These are phyloP conservation scores for Pseudomyrmex concolor DNA, from an alignment of 1,140 invertebrate genomes.

Conservation along the genomic window DNA sequence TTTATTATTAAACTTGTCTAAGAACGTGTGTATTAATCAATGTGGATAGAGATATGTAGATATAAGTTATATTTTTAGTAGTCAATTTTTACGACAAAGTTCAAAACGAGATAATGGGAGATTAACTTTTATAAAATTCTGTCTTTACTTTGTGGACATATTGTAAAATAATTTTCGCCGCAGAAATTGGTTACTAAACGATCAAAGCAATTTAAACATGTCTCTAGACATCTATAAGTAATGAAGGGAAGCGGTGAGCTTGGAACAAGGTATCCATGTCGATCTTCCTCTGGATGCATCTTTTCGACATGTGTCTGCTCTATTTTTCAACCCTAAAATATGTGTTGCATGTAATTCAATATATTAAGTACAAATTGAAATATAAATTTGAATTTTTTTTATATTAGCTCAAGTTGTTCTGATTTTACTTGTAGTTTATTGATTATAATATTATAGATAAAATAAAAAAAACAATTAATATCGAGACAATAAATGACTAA, in stretches of 20 bases:
- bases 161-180: neutral
- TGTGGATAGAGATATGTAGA: neutral
- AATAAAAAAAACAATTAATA: neutral
- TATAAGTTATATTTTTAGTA: constrained; percentile 6
- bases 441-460: neutral
- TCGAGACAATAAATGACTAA: neutral
- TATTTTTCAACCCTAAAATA: constrained; percentile 61
- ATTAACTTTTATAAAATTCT: neutral
- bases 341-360: neutral
- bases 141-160: constrained; percentile 1
- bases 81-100: constrained; percentile 18
- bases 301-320: constrained; percentile 22
- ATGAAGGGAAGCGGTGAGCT: constrained; percentile 18
- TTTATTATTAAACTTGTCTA: neutral
- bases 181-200: constrained; percentile 21
- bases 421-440: neutral
- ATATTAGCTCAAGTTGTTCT: too few relatives aligned
- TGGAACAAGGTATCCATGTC: constrained; percentile 30
- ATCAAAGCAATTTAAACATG: constrained; percentile 27
- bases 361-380: too few relatives aligned
- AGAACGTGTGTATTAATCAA: neutral
- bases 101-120: neutral
- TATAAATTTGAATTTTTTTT: too few relatives aligned
- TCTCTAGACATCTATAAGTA: constrained; percentile 21
- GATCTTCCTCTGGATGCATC: constrained; percentile 29